Percentiles rank a stretch among this genome's conserved stretches.
phyloP scores from a whole-genome alignment of 2,797 vertebrate genomes.

The Cichlasoma orientale region DNA sequence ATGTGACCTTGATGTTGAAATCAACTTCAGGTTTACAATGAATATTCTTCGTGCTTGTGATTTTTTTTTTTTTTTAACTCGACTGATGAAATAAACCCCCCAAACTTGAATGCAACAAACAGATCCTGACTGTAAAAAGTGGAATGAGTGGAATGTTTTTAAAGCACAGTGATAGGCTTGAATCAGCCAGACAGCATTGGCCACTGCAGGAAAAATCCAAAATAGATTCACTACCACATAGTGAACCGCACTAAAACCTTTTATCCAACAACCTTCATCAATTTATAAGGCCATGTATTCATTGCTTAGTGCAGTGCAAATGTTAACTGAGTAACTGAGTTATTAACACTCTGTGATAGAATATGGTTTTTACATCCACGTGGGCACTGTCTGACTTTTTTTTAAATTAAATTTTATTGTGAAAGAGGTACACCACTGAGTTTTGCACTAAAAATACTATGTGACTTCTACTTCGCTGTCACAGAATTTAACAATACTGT shows the following conservation, averaged over 20 bases:
- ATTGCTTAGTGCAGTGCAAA: conserved; percentile 13
- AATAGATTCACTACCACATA: neutral
- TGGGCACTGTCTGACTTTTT: neutral
- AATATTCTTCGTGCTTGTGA: neutral
- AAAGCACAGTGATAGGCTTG: neutral
- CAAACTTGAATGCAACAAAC: neutral
- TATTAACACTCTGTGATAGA: neutral
- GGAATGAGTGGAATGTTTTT: neutral
- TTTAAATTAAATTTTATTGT: neutral
- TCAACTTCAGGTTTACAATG: neutral
- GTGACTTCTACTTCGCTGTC: neutral
- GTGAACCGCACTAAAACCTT: neutral
- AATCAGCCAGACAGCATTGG: neutral
- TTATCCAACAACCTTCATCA: neutral
- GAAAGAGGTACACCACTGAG: neutral
- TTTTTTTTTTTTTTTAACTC: neutral
- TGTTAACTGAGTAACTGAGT: conserved; percentile 5
- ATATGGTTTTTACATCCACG: neutral
- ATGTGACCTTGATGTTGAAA: neutral
- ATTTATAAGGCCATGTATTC: neutral
- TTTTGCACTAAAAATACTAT: neutral
- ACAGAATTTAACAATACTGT: neutral
- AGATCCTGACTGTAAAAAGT: neutral
- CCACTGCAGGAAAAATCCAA: neutral
- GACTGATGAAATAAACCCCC: neutral